Evolutionary conservation across 1,140 invertebrate species (phyloP), one percentile per base, ranked within the genome.

Genomic region (Aphaenogaster rudis): DNA sequence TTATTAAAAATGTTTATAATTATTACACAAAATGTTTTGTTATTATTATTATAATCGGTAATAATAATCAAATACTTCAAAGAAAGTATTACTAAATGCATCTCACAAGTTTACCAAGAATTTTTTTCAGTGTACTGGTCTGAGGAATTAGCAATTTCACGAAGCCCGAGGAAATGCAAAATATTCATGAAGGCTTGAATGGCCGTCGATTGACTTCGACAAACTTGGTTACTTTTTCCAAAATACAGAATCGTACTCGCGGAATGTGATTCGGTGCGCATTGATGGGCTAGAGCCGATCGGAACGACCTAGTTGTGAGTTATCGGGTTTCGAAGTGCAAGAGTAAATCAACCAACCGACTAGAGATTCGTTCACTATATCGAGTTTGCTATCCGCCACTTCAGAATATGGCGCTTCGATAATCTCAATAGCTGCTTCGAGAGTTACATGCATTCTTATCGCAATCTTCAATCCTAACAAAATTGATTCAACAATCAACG

Each of bases 261-360:
- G 67, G 67, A 82, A 84, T 84, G 69, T 57, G 80, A 84, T 84
- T 74, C 69, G 69, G 57, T 17, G 80, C 57, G 69, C 80, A 84
- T 84, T 84, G 80, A 82, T 82, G 69, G 77, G 66, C 48, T 17
- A n/a, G 48, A 80, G 78, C 66, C 80, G 69, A 84, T 74, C 57
- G 54, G 57, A 76, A 84, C 69, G 80, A 84, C 80, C 80, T 76
- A 84, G 80, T 84, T 84, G 80, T 61, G 69, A 84, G 80, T 84
- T 84, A 84, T 84, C 69, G 69, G 69, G 69, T 61, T 84, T 13
- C 80, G 54, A 84, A 74, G 80, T 84, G 45, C 80, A 84, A 84
- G 57, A 84, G 80, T 84, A 84, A 84, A 84, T 84, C 80, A 84
- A 84, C 69, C 54, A 36, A 59, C 71, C 54, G 54, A 59, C 80